Evolutionary conservation across 2,888 invertebrate species (phyloP), one percentile per base, ranked within the genome.

Genomic region (Camptogramma bilineatum): DNA sequence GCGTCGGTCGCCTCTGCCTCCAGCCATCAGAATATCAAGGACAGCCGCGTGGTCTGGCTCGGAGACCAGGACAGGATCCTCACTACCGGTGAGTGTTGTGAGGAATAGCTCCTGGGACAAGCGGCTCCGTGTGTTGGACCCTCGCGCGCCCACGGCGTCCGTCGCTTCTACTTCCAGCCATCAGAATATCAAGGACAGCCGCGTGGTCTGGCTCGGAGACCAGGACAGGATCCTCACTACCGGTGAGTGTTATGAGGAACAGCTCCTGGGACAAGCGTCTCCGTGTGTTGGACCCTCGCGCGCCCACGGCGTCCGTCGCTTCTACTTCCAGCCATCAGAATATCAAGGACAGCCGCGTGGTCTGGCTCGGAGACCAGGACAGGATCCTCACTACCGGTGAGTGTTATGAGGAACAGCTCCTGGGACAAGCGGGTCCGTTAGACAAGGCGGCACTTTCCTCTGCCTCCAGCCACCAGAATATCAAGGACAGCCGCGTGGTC

Each of bases 21-120:
- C 75, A 97, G 97, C 77, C 98, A 98, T 88, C 97, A 97, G 84
- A 97, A 96, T 82, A 97, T 98, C 71, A 98, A 98, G 86, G 98
- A 98, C 80, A 98, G 98, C 1, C 93, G 98, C 63, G 95, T 98
- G 0, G 96, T 98, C 2, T 99, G 98, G 98, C 92, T 99, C 0
- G 98, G 98, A 2, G 96, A 97, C 75, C 95, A 95, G 74, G 96
- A 96, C 66, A 94, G 96, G 69, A 95, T 99, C 71, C 88, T 99
- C 9, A 97, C 98, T 7, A 98, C 98, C 48, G 99, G 95, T 92
- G n/a, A 69, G 50, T 34, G n/a, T 7, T 4, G 10, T 39, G n/a
- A n/a, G 1, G 31, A 9, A 31, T 4, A 24, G 24, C 24, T 24
- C 24, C 24, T 4, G 4, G 87, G 99, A 99, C 86, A 97, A 97